Evolutionary conservation across 1,140 invertebrate genomes (phyloP), one percentile per base, ranked within the genome.

Genomic region (Drosophila baimaii): DNA sequence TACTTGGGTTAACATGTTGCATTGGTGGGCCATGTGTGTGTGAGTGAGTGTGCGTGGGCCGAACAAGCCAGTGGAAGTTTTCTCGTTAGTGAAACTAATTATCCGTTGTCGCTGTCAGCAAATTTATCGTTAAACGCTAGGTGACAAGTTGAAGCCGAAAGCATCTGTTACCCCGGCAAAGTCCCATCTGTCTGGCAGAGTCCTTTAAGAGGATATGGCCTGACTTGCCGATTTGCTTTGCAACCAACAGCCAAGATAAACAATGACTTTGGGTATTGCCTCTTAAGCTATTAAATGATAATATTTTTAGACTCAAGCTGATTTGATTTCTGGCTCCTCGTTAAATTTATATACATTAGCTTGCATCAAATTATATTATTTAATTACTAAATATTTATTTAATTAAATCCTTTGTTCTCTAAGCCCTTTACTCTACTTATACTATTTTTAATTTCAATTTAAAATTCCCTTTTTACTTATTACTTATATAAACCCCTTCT

Each of bases 61-160:
- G n/a, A 49, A 39, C 70, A 55, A 68, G 76, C 68, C 74, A 70
- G 84, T 89, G 75, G 80, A 88, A 88, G 84, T 88, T 88, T 88
- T 89, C 84, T 88, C 84, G 84, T 89, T 88, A 88, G 84, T 76
- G 84, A 89, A 88, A 88, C 84, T 88, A 88, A 88, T 88, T 88
- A 88, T 88, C 84, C 84, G 84, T 88, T 89, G 84, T 88, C 73
- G 85, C 84, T 88, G 84, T 89, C 84, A 88, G 84, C 84, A 88
- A 88, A 88, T 78, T 88, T 88, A 88, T 81, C 80, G 80, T 88
- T 88, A 88, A 88, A 88, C 77, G 84, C 56, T 88, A 84, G 80
- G 84, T 89, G 84, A 88, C 84, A 88, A 69, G 73, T 57, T 76
- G 72, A 77, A 77, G 73, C 74, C 73, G 37, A 77, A 58, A 54